These are phyloP conservation scores for Fukomys damarensis DNA, from an alignment of 2,113 vertebrate genomes.

Conservation along the genomic window DNA sequence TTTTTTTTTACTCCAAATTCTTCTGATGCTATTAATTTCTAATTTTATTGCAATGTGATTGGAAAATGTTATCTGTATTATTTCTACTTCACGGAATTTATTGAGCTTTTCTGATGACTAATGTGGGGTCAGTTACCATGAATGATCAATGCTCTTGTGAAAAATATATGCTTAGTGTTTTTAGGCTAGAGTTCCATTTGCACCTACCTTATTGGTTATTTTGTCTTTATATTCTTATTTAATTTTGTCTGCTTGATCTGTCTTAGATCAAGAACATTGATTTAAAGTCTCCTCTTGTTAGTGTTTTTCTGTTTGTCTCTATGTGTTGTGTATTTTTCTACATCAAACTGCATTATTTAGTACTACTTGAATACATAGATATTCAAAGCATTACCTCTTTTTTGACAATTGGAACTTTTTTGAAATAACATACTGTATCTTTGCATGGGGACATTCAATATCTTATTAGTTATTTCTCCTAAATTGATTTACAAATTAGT, in stretches of 20 bases:
- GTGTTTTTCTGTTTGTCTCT: neutral
- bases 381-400: neutral
- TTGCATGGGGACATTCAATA: neutral
- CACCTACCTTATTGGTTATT: neutral
- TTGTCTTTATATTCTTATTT: conserved; percentile 6
- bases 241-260: conserved; percentile 11
- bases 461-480: neutral
- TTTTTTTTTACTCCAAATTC: neutral
- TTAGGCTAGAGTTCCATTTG: neutral
- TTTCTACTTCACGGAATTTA: conserved; percentile 27
- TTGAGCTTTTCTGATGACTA: neutral
- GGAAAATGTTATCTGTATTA: neutral
- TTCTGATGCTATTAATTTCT: conserved; percentile 13
- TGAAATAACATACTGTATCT: neutral
- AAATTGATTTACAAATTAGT: neutral
- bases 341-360: neutral
- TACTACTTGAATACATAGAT: neutral
- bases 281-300: neutral
- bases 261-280: neutral
- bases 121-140: neutral
- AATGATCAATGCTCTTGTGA: neutral
- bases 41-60: neutral
- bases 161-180: neutral
- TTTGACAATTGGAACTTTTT: neutral
- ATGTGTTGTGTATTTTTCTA: neutral